These are phyloP conservation scores for Pandion haliaetus DNA, from an alignment of 2,113 vertebrate species.

Conservation along the genomic window DNA sequence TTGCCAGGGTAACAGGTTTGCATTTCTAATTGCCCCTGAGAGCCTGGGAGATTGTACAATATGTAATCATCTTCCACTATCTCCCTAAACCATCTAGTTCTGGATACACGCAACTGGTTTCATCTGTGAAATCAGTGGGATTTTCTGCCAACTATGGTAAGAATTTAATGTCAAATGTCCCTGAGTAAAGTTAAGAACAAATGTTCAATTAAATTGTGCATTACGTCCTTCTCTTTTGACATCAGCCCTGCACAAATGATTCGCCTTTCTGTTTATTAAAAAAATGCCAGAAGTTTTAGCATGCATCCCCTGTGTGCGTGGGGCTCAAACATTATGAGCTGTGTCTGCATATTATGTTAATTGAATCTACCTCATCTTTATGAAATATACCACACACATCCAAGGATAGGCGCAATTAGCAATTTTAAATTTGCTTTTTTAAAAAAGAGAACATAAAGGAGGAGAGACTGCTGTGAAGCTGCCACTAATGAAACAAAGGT, in stretches of 20 bases:
- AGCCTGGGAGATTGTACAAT: background rate
- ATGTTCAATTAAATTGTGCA: background rate
- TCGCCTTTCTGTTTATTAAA: background rate
- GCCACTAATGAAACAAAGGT: background rate
- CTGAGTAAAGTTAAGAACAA: background rate
- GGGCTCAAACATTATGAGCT: background rate
- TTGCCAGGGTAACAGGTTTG: background rate
- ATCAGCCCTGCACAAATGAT: background rate
- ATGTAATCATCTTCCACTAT: background rate
- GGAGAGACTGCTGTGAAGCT: background rate
- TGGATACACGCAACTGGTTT: background rate
- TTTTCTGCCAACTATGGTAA: background rate
- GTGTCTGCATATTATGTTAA: background rate
- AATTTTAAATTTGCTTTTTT: background rate
- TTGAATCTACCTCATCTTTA: background rate
- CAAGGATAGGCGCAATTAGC: background rate
- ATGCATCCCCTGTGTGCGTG: fast-evolving
- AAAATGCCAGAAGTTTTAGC: background rate
- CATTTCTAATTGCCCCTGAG: background rate
- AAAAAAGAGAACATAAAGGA: background rate
- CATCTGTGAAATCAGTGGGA: background rate
- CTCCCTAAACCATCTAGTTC: background rate
- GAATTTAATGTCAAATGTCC: background rate
- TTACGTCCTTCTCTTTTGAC: background rate
- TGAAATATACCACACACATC: background rate